Conservation (phyloP, 2,797 vertebrate species). For the Meriones psammophilus region DNA sequence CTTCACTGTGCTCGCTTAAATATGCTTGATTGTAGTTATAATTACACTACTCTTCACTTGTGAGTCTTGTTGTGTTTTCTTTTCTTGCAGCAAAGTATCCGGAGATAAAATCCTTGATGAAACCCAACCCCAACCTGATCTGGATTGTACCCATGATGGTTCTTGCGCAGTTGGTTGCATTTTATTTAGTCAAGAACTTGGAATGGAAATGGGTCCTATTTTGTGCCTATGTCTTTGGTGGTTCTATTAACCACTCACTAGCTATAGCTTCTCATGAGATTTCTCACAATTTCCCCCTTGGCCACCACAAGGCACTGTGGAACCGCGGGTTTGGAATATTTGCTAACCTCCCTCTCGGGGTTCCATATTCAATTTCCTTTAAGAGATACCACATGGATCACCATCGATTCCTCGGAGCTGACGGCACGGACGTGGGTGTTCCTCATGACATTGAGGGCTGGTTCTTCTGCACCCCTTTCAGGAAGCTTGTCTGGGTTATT, state of each 20-base stretch:
- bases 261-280: conserved; percentile 98
- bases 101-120: conserved; percentile 97
- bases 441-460: conserved; percentile 94
- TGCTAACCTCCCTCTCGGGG: conserved; percentile 95
- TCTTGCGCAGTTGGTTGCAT: conserved; percentile 92
- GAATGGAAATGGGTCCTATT: conserved; percentile 99
- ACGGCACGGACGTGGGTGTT: conserved; percentile 97
- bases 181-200: conserved; percentile 96
- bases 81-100: conserved; percentile 94
- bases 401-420: conserved; percentile 95
- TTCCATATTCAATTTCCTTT: conserved; percentile 97
- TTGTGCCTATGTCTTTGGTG: conserved; percentile 96
- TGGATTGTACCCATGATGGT: conserved; percentile 96
- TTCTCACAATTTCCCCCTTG: conserved; percentile 97
- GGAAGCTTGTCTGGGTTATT: conserved; percentile 97
- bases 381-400: conserved; percentile 99
- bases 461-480: conserved; percentile 96
- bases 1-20: too few species aligned
- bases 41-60: too few species aligned
- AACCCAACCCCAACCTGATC: conserved; percentile 94
- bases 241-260: conserved; percentile 98
- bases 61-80: too few species aligned
- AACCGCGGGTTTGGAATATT: conserved; percentile 99
- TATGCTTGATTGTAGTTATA: too few species aligned
- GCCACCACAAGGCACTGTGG: conserved; percentile 93